Evolutionary conservation across 2,797 vertebrate species (phyloP), one percentile per base, ranked within the genome.

Genomic region (Syngnathus rostellatus): DNA sequence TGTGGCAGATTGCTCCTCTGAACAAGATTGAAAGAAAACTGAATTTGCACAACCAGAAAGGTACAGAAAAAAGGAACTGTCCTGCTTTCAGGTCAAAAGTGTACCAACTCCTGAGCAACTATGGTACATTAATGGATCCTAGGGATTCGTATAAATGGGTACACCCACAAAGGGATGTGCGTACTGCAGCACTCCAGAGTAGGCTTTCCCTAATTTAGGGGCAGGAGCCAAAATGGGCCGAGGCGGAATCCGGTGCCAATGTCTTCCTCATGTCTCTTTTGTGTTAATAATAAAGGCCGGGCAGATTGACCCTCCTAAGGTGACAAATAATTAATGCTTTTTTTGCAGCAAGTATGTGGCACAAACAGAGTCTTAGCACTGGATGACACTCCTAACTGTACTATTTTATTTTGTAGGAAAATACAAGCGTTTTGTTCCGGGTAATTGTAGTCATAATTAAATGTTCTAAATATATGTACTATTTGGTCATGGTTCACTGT

Each of bases 1-100:
- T 70, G 68, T 77, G 70, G 64, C 82, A 87, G 76, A 85, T 82
- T 85, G 69, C 17, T 66, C 50, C 19, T 43, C 57, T 25, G 51
- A 67, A 39, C 46, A 50, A 48, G 45, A 8, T 54, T 54, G 53
- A 25, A 63, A 19, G 45, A 46, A 63, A 38, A 50, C 50, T 31
- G 31, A 50, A 50, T 48, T 64, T 38, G 62, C 62, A 64, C 60
- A 62, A 62, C 21, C 14, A 25, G 60, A 25, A 62, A 17, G 60
- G 60, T 62, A 62, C 60, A 23, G 21, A 43, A 62, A 62, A 23
- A 3, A n/a, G 40, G 40, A 23, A 11, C 11, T 2, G 12, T 45
- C 21, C 41, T 62, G n/a, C 23, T 43, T 45, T 62, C 41, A 31
- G 40, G 12, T 39, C 17, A 59, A 38, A 7, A 21, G 8, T n/a